Percentiles rank a stretch among this genome's conserved stretches.
These are phyloP conservation scores for Oryzaephilus surinamensis DNA, from an alignment of 1,140 invertebrate genomes.

Conservation along the genomic window DNA sequence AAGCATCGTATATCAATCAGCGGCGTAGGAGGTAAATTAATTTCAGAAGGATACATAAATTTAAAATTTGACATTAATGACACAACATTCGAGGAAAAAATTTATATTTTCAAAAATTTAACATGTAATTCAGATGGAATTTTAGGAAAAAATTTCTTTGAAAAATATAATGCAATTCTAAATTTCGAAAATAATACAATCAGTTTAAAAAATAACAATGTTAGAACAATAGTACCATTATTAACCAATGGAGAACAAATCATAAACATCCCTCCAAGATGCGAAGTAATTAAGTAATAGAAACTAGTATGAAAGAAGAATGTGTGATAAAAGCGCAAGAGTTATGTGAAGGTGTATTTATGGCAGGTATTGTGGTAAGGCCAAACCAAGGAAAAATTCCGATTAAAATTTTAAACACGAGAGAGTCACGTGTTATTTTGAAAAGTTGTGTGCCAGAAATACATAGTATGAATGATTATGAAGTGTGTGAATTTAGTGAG, in stretches of 20 bases:
- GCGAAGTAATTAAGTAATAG: conserved; percentile 14
- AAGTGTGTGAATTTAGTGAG: conserved; percentile 10
- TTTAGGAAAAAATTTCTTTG: conserved; percentile 14
- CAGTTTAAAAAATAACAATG: conserved; percentile 6
- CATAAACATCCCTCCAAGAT: conserved; percentile 10
- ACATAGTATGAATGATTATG: conserved; percentile 10
- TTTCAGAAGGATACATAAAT: too few relatives aligned
- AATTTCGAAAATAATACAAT: conserved; percentile 10
- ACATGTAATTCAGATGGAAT: conserved; percentile 9
- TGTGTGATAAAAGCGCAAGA: conserved; percentile 14
- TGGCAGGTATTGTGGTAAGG: conserved; percentile 6
- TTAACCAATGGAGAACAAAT: conserved; percentile 7
- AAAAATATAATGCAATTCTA: conserved; percentile 10
- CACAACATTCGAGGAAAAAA: conserved; percentile 6
- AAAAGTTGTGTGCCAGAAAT: conserved; percentile 13
- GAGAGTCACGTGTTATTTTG: conserved; percentile 9
- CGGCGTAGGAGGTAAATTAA: too few relatives aligned
- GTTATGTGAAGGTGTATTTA: conserved; percentile 12
- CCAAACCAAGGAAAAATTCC: conserved; percentile 10
- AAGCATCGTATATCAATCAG: conserved; percentile 1
- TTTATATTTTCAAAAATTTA: conserved; percentile 11
- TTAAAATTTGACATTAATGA: too few relatives aligned
- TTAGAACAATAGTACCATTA: conserved; percentile 3
- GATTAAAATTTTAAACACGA: conserved; percentile 12
- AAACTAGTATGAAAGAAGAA: conserved; percentile 4